A percentile compares a stretch with the other conserved stretches of the same genome.
phyloP scores from a whole-genome alignment of 2,888 invertebrate species.

The Trichopoda pennipes region DNA sequence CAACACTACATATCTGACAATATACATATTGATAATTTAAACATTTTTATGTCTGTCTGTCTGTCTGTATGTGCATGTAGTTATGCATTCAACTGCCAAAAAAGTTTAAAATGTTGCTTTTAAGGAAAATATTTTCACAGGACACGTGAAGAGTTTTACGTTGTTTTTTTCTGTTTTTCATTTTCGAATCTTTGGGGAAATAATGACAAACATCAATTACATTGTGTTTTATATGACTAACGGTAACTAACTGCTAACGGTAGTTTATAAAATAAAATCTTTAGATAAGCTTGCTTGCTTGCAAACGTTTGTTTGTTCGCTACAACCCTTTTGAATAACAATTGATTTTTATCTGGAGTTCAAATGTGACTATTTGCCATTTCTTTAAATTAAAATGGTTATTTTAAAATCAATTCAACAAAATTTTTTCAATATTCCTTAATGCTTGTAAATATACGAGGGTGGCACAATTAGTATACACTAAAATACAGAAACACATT shows the following conservation, averaged over 20 bases:
- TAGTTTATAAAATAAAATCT: constrained; percentile 40
- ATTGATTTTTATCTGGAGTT: constrained; percentile 40
- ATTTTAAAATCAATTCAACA: constrained; percentile 42
- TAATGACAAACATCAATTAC: constrained; percentile 53
- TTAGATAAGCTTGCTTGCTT: constrained; percentile 41
- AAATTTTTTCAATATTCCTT: not conserved
- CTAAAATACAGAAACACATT: no score
- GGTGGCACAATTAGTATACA: no score
- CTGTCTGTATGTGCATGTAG: not conserved
- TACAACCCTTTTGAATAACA: constrained; percentile 42
- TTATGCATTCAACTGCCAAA: constrained; percentile 37
- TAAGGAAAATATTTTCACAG: constrained; percentile 23
- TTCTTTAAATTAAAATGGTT: constrained; percentile 23
- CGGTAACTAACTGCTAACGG: no score
- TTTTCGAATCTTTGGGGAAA: constrained; percentile 53
- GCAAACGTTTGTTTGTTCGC: constrained; percentile 3
- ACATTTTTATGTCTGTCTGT: no score
- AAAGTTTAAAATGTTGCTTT: constrained; percentile 44
- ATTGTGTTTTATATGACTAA: constrained; percentile 15
- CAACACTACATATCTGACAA: no score
- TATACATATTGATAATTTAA: no score
- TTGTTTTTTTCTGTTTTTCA: constrained; percentile 1
- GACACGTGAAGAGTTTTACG: constrained; percentile 39
- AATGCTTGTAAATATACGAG: not conserved
- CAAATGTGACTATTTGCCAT: not conserved